phyloP scores from a whole-genome alignment of 2,888 invertebrate species.

The Cheilosia urbana region DNA sequence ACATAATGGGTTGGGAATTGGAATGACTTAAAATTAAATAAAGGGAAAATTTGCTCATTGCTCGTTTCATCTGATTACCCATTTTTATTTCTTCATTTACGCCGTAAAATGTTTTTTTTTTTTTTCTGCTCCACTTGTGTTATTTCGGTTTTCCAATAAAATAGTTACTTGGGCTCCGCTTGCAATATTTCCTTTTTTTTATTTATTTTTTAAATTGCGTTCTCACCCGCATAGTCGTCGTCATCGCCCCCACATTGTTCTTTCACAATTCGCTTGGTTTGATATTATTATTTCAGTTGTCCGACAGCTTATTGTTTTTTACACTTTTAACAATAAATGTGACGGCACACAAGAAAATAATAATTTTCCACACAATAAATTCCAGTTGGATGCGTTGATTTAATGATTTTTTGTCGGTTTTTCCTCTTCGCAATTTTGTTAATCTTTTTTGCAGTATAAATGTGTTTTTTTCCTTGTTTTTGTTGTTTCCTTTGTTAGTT shows the following conservation, averaged over 20 bases:
- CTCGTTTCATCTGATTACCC: conserved; percentile 58
- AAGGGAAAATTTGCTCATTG: conserved; percentile 21
- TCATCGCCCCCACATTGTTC: background rate
- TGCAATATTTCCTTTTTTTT: conserved; percentile 11
- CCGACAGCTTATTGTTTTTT: conserved; percentile 27
- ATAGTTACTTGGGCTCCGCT: conserved; percentile 27
- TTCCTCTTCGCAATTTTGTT: conserved; percentile 17
- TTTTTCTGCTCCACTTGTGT: conserved; percentile 35
- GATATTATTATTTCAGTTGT: conserved; percentile 39
- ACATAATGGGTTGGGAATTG: conserved; percentile 6
- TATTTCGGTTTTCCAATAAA: conserved; percentile 49
- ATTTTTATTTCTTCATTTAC: conserved; percentile 53
- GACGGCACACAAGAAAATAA: conserved; percentile 37
- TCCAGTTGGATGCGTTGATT: conserved; percentile 71
- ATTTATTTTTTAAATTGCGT: conserved; percentile 25
- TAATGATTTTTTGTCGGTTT: conserved; percentile 60
- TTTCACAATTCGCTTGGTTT: conserved; percentile 47
- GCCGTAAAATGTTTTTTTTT: conserved; percentile 24
- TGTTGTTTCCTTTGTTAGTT: conserved; percentile 14
- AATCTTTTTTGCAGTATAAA: conserved; percentile 7
- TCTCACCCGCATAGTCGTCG: conserved; percentile 15
- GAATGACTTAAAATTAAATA: conserved; percentile 5
- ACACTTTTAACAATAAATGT: conserved; percentile 39
- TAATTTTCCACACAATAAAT: conserved; percentile 70
- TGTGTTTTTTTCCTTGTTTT: background rate